A percentile compares a stretch with the other conserved stretches of the same genome.
These are phyloP conservation scores for Imbricaverruca yamaguchii DNA, from an alignment of 2,888 invertebrate species.

Conservation along the genomic window DNA sequence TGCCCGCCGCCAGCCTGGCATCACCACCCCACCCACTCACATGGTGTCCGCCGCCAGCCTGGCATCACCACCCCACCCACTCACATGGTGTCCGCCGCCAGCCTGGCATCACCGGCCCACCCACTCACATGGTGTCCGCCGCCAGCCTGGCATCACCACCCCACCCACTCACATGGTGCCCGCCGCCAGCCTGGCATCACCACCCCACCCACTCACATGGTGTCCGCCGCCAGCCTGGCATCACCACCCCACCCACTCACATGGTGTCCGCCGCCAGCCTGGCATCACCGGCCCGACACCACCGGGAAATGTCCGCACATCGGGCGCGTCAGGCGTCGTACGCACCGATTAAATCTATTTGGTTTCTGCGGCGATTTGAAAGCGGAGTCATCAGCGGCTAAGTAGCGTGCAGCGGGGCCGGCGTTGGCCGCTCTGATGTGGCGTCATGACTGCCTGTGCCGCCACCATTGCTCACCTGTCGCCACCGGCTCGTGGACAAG, in stretches of 20 bases:
- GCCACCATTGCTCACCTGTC: conserved; percentile 15
- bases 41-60: too few relatives aligned
- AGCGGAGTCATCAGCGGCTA: background rate
- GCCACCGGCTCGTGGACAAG: background rate
- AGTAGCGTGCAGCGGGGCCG: conserved; percentile 4
- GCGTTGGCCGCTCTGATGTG: background rate
- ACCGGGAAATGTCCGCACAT: background rate
- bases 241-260: background rate
- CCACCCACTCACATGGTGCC: too few relatives aligned
- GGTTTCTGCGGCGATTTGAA: background rate
- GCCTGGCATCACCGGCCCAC: too few relatives aligned
- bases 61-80: too few relatives aligned
- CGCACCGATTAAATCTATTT: background rate
- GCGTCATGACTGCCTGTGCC: background rate
- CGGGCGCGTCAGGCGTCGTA: background rate
- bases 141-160: too few relatives aligned
- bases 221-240: too few relatives aligned
- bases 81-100: too few relatives aligned
- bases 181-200: too few relatives aligned
- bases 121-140: too few relatives aligned
- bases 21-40: too few relatives aligned
- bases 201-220: too few relatives aligned
- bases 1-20: too few relatives aligned
- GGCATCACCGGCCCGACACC: background rate
- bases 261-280: background rate